Conservation (phyloP, 2,888 invertebrate genomes). For the Cacoxenus indagator region DNA sequence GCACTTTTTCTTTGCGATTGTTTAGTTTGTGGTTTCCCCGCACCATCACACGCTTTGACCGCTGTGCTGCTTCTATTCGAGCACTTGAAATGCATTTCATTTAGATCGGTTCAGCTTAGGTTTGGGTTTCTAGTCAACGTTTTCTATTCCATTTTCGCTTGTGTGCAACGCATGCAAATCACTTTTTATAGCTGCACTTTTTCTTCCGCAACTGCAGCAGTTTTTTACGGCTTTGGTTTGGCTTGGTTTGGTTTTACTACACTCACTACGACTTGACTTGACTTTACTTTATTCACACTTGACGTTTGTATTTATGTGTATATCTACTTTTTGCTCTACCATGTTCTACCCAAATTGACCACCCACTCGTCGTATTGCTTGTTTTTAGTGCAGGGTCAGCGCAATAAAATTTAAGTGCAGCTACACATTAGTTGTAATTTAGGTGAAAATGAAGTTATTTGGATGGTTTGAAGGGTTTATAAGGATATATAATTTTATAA, state of each 20-base stretch:
- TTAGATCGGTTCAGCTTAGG: neutral
- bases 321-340: neutral
- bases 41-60: neutral
- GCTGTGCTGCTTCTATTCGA: neutral
- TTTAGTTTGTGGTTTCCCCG: neutral
- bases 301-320: conserved; percentile 1
- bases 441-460: conserved; percentile 41
- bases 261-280: neutral
- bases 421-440: conserved; percentile 39
- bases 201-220: neutral
- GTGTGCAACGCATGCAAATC: conserved; percentile 17
- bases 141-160: neutral
- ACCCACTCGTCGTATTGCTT: neutral
- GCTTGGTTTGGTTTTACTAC: neutral
- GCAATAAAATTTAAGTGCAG: conserved; percentile 17
- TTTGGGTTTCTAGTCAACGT: neutral
- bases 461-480: conserved; percentile 8
- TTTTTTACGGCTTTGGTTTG: neutral
- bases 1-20: conserved; percentile 5
- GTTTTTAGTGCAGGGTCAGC: conserved; percentile 11
- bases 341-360: neutral
- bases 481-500: conserved; percentile 8
- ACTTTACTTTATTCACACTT: conserved; percentile 19
- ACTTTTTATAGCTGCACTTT: conserved; percentile 3
- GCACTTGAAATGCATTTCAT: neutral